Conservation (phyloP, 2,888 invertebrate species). For the Troides helena region DNA sequence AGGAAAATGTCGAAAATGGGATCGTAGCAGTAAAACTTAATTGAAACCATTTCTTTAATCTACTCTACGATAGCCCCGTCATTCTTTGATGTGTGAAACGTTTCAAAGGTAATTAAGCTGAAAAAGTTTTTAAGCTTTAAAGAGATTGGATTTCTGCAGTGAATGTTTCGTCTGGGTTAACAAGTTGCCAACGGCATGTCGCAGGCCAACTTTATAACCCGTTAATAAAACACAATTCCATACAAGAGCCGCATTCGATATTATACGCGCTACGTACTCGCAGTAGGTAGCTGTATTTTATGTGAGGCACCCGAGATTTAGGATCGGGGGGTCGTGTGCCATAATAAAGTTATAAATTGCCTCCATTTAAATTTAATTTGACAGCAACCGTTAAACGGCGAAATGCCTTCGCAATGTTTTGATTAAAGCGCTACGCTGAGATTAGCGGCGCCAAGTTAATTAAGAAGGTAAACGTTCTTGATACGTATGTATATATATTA, state of each 20-base stretch:
- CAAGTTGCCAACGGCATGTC: slow-evolving; percentile 73
- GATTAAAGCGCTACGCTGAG: slow-evolving; percentile 60
- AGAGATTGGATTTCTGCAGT: slow-evolving; percentile 58
- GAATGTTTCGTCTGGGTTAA: slow-evolving; percentile 59
- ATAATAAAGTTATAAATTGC: slow-evolving; percentile 78
- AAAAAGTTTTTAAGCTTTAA: slow-evolving; percentile 68
- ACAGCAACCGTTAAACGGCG: slow-evolving; percentile 67
- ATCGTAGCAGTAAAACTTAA: slow-evolving; percentile 13
- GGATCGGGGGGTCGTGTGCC: slow-evolving; percentile 64
- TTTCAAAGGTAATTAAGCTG: slow-evolving; percentile 50
- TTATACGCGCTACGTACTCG: slow-evolving; percentile 49
- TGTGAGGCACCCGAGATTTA: slow-evolving; percentile 67
- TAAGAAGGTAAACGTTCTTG: slow-evolving; percentile 34
- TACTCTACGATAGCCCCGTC: neutral
- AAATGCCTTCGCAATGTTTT: slow-evolving; percentile 62
- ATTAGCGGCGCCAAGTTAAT: slow-evolving; percentile 51
- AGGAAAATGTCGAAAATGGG: slow-evolving; percentile 6
- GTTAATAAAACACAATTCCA: slow-evolving; percentile 78
- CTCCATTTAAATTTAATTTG: slow-evolving; percentile 78
- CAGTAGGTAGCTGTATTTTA: slow-evolving; percentile 68
- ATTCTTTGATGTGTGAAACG: neutral
- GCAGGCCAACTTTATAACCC: slow-evolving; percentile 72
- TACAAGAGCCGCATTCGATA: slow-evolving; percentile 61
- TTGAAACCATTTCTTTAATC: slow-evolving; percentile 2
- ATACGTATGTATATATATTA: slow-evolving; percentile 8